Evolutionary conservation across 2,888 invertebrate genomes (phyloP).

Genomic region (Standfussiana lucernea): DNA sequence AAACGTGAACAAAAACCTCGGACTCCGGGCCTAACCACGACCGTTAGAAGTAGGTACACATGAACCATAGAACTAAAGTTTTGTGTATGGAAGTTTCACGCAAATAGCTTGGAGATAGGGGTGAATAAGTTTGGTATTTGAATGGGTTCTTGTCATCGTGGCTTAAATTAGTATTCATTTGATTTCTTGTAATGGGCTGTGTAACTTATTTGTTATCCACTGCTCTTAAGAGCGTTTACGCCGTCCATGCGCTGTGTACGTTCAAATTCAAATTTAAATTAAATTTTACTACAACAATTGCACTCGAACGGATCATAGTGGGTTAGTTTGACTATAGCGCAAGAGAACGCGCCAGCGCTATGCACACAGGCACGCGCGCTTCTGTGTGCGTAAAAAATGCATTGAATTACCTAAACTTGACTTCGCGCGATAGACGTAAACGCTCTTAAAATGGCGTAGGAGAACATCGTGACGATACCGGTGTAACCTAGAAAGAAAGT

Average conservation of each 20-base stretch:
- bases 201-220: background rate
- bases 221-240: no score
- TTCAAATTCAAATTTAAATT: no score
- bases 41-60: slow-evolving; percentile 38
- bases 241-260: no score
- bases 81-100: slow-evolving; percentile 34
- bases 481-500: background rate
- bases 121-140: slow-evolving; percentile 15
- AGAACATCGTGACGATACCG: background rate
- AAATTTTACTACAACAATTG: no score
- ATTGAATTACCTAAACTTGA: no score
- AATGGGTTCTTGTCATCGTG: slow-evolving; percentile 1
- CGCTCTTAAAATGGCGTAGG: background rate
- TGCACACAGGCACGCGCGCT: no score
- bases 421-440: no score
- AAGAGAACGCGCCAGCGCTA: no score
- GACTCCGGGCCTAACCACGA: slow-evolving; percentile 49
- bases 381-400: no score
- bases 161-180: no score
- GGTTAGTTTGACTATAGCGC: no score
- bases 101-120: slow-evolving; percentile 12
- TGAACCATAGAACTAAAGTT: slow-evolving; percentile 51
- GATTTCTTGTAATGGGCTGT: background rate
- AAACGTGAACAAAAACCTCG: slow-evolving; percentile 50
- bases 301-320: no score